Evolutionary conservation across 1,140 invertebrate species (phyloP), one percentile per base, ranked within the genome.

Genomic region (Chironomus striatipennis): DNA sequence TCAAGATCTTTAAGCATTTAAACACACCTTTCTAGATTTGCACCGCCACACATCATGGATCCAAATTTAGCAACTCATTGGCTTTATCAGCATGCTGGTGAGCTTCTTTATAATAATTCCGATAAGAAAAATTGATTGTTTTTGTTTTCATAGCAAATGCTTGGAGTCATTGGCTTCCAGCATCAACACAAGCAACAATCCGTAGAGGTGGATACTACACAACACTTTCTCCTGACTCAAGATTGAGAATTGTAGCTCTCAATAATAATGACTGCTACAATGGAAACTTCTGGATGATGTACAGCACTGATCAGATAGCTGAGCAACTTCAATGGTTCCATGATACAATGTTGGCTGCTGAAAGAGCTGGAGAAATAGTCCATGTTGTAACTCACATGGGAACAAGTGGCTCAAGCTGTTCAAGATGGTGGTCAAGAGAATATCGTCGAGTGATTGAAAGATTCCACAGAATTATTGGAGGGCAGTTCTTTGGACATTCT

Each of bases 341-440:
- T 0, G 78, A 88, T 17, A 89, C 88, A 3, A 81, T 96, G 12
- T 81, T 88, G 57, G 79, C 87, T 77, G 91, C 93, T 8, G 94
- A 96, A 81, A 75, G 83, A 67, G 84, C 84, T 7, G 82, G 84
- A 3, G 90, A 94, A 79, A 87, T 86, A 76, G 94, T 95, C 7
- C 92, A 96, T 77, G 89, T 97, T 43, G 79, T 96, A 20, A 87
- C 88, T 0, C 95, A 97, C 77, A 89, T 96, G 74, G 92, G 92
- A 0, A 86, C 91, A 1, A 91, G 90, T 9, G 85, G 86, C 1
- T 78, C 83, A 7, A 87, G 90, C 75, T 91, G 92, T 78, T 84
- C 88, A 42, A 81, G 85, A 70, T 86, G 87, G 3, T 91, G 89
- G 87, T 85, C 84, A 42, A 82, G 84, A 76, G 87, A 90, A 78